Evolutionary conservation across 2,888 invertebrate species (phyloP).

Genomic region (Pollenia amentaria): DNA sequence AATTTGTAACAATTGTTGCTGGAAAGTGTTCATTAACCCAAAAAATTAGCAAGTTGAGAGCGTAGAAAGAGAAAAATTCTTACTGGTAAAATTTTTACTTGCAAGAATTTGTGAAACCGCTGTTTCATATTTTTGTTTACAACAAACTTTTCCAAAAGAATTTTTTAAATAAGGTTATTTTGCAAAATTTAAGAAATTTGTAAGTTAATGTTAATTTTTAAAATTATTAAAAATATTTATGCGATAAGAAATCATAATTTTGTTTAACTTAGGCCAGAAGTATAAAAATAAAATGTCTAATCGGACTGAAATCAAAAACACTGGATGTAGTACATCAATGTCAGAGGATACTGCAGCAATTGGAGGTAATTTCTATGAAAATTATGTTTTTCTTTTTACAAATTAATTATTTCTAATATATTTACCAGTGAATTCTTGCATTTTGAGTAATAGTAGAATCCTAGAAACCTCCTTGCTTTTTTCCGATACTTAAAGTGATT

Average conservation of each 20-base stretch:
- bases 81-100: too few species aligned
- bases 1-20: too few species aligned
- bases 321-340: slow-evolving; percentile 17
- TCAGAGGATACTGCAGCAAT: slow-evolving; percentile 25
- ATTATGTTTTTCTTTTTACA: slow-evolving; percentile 13
- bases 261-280: slow-evolving; percentile 18
- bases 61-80: too few species aligned
- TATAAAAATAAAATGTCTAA: slow-evolving; percentile 31
- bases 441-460: slow-evolving; percentile 9
- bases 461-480: slow-evolving; percentile 18
- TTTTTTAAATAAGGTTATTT: too few species aligned
- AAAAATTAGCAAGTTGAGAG: too few species aligned
- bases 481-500: slow-evolving; percentile 34
- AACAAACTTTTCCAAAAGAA: too few species aligned
- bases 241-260: slow-evolving; percentile 24
- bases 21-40: too few species aligned
- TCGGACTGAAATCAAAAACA: slow-evolving; percentile 14
- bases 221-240: too few species aligned
- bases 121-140: too few species aligned
- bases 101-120: too few species aligned
- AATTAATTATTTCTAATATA: slow-evolving; percentile 19
- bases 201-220: too few species aligned
- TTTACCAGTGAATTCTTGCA: slow-evolving; percentile 22
- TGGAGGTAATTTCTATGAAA: not conserved
- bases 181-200: too few species aligned